Evolutionary conservation across 64 coral and sea anemone species (phyloP), one percentile per base, ranked within the genome.

Genomic region (Cladopsammia gracilis): DNA sequence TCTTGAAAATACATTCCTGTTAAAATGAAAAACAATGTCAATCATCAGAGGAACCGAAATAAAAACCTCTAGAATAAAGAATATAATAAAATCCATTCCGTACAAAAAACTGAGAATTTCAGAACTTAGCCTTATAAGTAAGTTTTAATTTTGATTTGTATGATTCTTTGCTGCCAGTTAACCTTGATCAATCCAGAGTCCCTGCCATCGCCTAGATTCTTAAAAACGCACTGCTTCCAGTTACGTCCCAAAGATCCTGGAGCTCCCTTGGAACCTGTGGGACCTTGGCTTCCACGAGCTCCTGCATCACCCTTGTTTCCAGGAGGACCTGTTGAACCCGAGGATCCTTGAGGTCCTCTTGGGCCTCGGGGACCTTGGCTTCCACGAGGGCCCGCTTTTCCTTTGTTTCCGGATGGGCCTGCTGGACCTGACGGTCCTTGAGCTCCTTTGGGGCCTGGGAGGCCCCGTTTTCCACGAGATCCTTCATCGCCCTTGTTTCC

Each of bases 191-290:
- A 6, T 56, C 53, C 53, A 12, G 53, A 56, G 53, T 56, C 53
- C 53, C 53, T 49, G 0, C 12, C 42, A 4, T 74, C 71, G 15
- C 48, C 19, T 3, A 71, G 9, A 71, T 74, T 74, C 45, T 74
- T 56, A 56, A 56, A 56, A 56, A 56, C 53, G 53, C 71, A 74
- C 43, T 74, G 71, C 18, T 74, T 74, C 71, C 71, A 74, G 18
- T 74, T 74, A 48, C 42, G 43, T 47, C 43, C 71, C 34, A 74
- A 74, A 4, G 71, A 6, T 4, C 42, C 71, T 74, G 71, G 42
- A 74, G 14, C 10, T 14, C 71, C 67, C 67, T 70, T 25, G 5
- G 25, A 24, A 3, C 67, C 67, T 70, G 24, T 24, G 34, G 67
- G 67, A 9, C 67, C 67, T 34, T 70, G 67, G 9, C 67, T 70